A percentile compares a stretch with the other conserved stretches of the same genome.
These are phyloP conservation scores for Girardinichthys multiradiatus DNA, from an alignment of 2,113 vertebrate species.

Conservation along the genomic window DNA sequence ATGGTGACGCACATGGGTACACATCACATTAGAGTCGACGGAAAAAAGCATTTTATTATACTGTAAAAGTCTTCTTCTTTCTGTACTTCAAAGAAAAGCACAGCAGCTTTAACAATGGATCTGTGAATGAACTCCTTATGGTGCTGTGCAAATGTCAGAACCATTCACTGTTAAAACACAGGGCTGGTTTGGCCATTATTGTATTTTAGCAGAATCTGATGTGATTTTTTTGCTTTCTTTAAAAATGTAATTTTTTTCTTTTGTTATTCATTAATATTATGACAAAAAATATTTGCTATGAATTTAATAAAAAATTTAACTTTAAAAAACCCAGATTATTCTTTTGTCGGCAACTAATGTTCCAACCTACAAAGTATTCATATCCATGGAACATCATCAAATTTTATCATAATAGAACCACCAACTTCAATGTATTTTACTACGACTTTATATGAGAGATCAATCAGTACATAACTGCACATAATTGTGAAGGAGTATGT, in stretches of 20 bases:
- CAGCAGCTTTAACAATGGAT: slow-evolving; percentile 13
- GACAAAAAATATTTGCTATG: too few species aligned
- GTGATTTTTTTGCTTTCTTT: neutral
- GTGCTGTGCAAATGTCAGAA: slow-evolving; percentile 10
- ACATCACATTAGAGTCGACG: neutral
- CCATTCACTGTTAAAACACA: slow-evolving; percentile 20
- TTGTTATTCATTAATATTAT: neutral
- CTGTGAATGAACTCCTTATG: neutral
- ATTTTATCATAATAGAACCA: too few species aligned
- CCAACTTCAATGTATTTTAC: too few species aligned
- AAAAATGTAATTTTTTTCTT: neutral
- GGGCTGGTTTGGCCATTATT: neutral
- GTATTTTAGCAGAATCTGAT: slow-evolving; percentile 4
- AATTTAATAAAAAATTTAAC: too few species aligned
- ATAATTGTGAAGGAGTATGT: too few species aligned
- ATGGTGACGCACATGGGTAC: neutral
- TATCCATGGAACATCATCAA: too few species aligned
- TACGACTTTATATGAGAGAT: too few species aligned
- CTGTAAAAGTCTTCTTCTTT: neutral
- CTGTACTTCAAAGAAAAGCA: neutral
- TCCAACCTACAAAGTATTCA: too few species aligned
- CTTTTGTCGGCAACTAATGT: too few species aligned
- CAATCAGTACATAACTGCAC: too few species aligned
- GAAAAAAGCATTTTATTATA: neutral
- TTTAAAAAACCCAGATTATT: too few species aligned